These are phyloP conservation scores for Belgica antarctica DNA, from an alignment of 2,888 invertebrate species.

Conservation along the genomic window DNA sequence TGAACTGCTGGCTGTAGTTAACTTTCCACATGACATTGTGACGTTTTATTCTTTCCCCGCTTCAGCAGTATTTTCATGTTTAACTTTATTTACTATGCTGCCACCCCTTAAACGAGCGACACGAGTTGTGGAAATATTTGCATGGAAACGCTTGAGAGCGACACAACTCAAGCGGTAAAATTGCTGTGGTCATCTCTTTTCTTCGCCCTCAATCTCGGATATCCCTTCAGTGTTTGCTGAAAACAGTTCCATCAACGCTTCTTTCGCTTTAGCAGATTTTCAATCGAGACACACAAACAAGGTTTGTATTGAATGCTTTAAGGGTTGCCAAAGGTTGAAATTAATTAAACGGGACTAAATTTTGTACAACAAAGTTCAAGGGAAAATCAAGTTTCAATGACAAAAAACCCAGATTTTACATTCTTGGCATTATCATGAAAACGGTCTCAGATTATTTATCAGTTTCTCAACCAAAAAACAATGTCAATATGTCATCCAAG, in stretches of 20 bases:
- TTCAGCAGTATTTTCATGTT: slow-evolving; percentile 27
- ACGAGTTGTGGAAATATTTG: background rate
- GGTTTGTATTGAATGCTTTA: no score
- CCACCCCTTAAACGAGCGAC: background rate
- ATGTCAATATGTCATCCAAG: no score
- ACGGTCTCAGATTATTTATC: no score
- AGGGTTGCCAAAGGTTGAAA: no score
- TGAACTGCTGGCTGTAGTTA: background rate
- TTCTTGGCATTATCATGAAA: no score
- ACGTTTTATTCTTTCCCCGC: slow-evolving; percentile 16
- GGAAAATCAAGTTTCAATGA: no score
- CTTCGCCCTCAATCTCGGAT: slow-evolving; percentile 22
- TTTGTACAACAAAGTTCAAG: no score
- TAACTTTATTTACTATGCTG: background rate
- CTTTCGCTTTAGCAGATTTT: no score
- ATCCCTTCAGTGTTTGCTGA: slow-evolving; percentile 33
- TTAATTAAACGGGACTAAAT: no score
- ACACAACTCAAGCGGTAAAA: slow-evolving; percentile 27
- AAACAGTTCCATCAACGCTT: slow-evolving; percentile 40
- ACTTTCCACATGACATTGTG: background rate
- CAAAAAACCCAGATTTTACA: background rate
- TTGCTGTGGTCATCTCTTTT: slow-evolving; percentile 38
- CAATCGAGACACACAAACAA: no score
- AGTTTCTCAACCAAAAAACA: no score
- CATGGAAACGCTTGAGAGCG: slow-evolving; percentile 15